A percentile compares a stretch with the other conserved stretches of the same genome.
Conservation (phyloP, 1,140 invertebrate genomes). For the Chelonus insularis region DNA sequence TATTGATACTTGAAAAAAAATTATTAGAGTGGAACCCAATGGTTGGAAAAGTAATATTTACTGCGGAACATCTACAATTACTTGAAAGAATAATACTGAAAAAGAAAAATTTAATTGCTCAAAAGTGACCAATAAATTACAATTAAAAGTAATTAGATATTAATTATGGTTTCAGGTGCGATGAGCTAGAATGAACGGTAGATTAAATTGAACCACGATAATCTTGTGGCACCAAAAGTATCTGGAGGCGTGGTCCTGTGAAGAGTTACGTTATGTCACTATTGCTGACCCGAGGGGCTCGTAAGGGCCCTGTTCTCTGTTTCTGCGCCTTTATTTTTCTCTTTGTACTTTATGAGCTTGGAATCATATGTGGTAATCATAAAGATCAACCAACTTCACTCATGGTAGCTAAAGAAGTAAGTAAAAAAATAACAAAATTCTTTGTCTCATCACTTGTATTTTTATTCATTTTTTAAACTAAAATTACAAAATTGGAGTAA, state of each 20-base stretch:
- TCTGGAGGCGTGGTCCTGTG: not conserved
- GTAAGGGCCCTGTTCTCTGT: constrained; percentile 49
- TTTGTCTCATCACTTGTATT: no score
- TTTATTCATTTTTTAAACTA: not conserved
- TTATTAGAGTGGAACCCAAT: no score
- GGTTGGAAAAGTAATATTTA: no score
- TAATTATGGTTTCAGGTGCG: constrained; percentile 30
- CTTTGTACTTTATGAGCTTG: constrained; percentile 54
- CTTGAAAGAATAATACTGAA: no score
- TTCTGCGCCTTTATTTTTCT: constrained; percentile 47
- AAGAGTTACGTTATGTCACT: constrained; percentile 44
- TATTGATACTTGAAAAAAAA: no score
- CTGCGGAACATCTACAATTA: no score
- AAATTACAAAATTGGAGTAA: not conserved
- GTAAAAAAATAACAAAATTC: no score
- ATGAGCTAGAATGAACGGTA: constrained; percentile 29
- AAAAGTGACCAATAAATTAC: not conserved
- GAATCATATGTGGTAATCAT: constrained; percentile 49
- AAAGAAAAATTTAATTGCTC: not conserved
- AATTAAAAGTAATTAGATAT: constrained; percentile 16
- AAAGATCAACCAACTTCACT: constrained; percentile 47
- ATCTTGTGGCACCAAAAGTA: not conserved
- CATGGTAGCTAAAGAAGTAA: constrained; percentile 56
- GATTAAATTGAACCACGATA: not conserved
- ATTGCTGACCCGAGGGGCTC: constrained; percentile 46